Conservation (phyloP, 2,113 vertebrate species). For the Acanthochromis polyacanthus region DNA sequence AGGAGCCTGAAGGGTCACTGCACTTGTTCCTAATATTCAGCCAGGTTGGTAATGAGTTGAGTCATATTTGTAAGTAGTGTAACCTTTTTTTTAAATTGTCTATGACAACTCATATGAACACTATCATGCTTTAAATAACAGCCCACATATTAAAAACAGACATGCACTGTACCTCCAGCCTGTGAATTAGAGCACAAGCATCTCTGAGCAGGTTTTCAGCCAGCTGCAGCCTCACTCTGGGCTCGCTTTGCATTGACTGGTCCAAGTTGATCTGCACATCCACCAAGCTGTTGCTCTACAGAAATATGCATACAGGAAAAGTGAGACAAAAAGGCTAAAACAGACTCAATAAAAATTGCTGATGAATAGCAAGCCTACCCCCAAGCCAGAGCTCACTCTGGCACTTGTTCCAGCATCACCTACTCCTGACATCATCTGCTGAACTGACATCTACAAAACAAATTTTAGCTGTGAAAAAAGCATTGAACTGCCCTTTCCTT, state of each 20-base stretch:
- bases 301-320: conserved; percentile 11
- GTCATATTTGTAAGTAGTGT: too few relatives aligned
- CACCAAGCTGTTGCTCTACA: conserved; percentile 83
- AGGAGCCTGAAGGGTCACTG: too few relatives aligned
- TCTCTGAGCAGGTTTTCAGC: conserved; percentile 90
- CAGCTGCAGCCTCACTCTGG: conserved; percentile 88
- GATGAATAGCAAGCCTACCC: conserved; percentile 51
- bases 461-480: background rate
- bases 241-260: conserved; percentile 85
- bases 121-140: background rate
- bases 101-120: too few relatives aligned
- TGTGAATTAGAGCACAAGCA: conserved; percentile 83
- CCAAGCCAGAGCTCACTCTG: conserved; percentile 73
- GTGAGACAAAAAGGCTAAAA: background rate
- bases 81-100: too few relatives aligned
- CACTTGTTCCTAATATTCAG: too few relatives aligned
- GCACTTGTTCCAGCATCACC: conserved; percentile 76
- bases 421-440: conserved; percentile 84
- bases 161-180: conserved; percentile 84
- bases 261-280: conserved; percentile 91
- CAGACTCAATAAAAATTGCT: background rate
- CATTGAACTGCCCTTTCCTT: background rate
- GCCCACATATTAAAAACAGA: background rate
- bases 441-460: conserved; percentile 75
- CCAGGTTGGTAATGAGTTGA: too few relatives aligned